Conservation (phyloP, 2,888 invertebrate genomes). For the Trissonchulus latispiculum region DNA sequence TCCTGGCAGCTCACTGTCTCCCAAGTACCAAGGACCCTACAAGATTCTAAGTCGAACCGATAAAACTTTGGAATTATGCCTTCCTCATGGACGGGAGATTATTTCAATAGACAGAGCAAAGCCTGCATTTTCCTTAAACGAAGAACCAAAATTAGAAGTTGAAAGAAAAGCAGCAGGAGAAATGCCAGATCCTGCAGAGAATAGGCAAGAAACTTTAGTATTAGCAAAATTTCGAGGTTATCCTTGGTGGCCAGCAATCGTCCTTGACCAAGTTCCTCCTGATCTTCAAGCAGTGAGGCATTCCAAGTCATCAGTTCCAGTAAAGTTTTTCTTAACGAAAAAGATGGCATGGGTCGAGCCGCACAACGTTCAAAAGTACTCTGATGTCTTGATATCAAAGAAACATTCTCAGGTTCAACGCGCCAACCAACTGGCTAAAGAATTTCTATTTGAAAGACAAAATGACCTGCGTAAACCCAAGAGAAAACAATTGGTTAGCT, state of each 20-base stretch:
- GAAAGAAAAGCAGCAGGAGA: neutral
- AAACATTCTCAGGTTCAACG: no score
- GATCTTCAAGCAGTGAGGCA: neutral
- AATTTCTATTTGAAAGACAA: no score
- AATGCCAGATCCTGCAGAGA: neutral
- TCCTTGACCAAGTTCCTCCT: neutral
- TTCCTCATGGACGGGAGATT: neutral
- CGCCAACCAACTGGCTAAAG: no score
- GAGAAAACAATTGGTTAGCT: no score
- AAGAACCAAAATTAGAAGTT: neutral
- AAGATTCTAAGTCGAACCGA: conserved; percentile 1
- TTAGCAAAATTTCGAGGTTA: neutral
- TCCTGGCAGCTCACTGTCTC: neutral
- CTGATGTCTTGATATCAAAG: no score
- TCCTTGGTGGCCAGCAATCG: neutral
- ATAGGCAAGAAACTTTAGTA: neutral
- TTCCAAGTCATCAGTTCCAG: neutral
- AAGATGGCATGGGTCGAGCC: neutral
- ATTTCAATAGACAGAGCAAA: conserved; percentile 5
- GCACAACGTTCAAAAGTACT: no score
- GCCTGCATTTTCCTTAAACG: neutral
- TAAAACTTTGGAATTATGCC: neutral
- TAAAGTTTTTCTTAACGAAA: neutral
- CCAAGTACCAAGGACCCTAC: conserved; percentile 3
- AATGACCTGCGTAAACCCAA: no score